Percentiles rank a stretch among this genome's conserved stretches.
Evolutionary conservation across 1,140 invertebrate species (phyloP).

Genomic region (Pseudomyrmex pallidus): DNA sequence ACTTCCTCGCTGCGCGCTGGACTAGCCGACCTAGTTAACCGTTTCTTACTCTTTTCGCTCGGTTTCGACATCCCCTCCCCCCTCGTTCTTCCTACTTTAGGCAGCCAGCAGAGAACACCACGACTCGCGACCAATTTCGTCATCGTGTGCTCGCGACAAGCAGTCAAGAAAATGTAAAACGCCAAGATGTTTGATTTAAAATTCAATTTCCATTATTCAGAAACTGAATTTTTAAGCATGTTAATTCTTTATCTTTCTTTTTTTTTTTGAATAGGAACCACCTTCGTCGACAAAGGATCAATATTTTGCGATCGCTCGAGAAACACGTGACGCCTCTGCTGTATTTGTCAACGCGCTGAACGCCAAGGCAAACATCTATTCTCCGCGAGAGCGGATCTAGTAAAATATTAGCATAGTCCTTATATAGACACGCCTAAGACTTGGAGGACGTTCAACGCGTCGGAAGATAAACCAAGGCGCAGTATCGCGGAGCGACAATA

Average conservation of each 20-base stretch:
- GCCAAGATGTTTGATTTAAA: background rate
- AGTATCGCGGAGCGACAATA: constrained; percentile 27
- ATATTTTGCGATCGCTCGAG: constrained; percentile 28
- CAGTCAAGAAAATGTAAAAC: background rate
- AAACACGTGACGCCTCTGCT: constrained; percentile 44
- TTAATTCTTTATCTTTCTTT: background rate
- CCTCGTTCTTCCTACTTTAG: constrained; percentile 35
- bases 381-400: constrained; percentile 43
- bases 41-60: constrained; percentile 68
- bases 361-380: constrained; percentile 53
- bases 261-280: constrained; percentile 9
- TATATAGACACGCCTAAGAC: constrained; percentile 11
- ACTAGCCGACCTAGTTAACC: constrained; percentile 77
- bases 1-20: constrained; percentile 75
- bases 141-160: background rate
- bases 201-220: background rate
- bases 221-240: background rate
- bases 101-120: constrained; percentile 38
- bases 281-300: constrained; percentile 21
- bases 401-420: constrained; percentile 55
- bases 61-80: constrained; percentile 9
- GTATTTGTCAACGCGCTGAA: constrained; percentile 55
- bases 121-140: constrained; percentile 18
- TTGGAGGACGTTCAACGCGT: constrained; percentile 29
- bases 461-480: constrained; percentile 50